Conservation (phyloP, 2,797 vertebrate species). For the Silurus aristotelis region DNA sequence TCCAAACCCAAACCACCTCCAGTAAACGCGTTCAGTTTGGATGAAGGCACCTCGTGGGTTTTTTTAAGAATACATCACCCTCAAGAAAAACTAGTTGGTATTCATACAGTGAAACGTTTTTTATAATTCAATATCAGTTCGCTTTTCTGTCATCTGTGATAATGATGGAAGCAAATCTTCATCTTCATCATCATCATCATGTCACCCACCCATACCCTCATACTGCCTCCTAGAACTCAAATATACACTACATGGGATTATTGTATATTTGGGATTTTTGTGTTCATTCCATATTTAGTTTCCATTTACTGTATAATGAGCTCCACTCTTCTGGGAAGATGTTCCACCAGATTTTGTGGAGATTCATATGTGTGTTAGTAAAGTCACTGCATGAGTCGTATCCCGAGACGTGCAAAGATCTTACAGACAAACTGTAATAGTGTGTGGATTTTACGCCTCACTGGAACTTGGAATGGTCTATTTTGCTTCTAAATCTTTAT, state of each 20-base stretch:
- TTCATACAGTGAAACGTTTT: conserved; percentile 37
- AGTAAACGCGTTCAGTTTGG: conserved; percentile 7
- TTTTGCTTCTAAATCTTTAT: background rate
- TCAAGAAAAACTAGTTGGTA: conserved; percentile 11
- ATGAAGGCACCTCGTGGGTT: conserved; percentile 18
- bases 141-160: conserved; percentile 2
- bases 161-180: background rate
- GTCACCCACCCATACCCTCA: background rate
- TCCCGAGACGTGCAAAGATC: too few relatives aligned
- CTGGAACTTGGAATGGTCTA: too few relatives aligned
- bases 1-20: conserved; percentile 17
- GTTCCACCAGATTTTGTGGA: too few relatives aligned
- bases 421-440: too few relatives aligned
- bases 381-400: background rate
- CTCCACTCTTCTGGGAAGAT: too few relatives aligned
- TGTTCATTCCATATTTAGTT: too few relatives aligned
- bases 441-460: too few relatives aligned
- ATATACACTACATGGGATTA: too few relatives aligned
- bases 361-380: too few relatives aligned
- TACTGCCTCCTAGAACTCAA: too few relatives aligned
- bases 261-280: too few relatives aligned
- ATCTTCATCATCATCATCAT: background rate
- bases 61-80: conserved; percentile 22
- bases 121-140: conserved; percentile 37
- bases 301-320: too few relatives aligned